Conservation (phyloP, 2,888 invertebrate genomes). For the Philereme vetulata region DNA sequence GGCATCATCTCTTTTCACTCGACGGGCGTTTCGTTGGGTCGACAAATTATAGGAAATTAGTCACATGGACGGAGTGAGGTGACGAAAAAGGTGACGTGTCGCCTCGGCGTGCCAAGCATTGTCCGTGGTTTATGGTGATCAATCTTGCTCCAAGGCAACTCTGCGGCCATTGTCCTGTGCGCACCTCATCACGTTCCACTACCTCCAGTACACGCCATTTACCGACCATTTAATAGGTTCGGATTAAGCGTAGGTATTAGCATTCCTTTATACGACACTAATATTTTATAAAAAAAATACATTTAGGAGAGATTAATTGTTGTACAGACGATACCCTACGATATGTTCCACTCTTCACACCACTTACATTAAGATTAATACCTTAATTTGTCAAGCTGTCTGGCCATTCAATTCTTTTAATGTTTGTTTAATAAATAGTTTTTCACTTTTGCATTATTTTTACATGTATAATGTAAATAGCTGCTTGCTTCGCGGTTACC, state of each 20-base stretch:
- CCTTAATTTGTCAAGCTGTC: neutral
- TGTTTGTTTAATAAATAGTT: neutral
- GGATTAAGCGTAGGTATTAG: slow-evolving; percentile 61
- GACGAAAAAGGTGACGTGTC: slow-evolving; percentile 82
- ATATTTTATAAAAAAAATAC: slow-evolving; percentile 3
- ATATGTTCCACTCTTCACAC: slow-evolving; percentile 3
- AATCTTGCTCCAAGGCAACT: slow-evolving; percentile 64
- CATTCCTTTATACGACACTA: slow-evolving; percentile 40
- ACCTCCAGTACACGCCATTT: slow-evolving; percentile 45
- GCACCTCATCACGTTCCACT: slow-evolving; percentile 63
- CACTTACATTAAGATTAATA: neutral
- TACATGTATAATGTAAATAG: neutral
- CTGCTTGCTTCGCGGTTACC: slow-evolving; percentile 1
- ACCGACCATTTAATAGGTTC: slow-evolving; percentile 49
- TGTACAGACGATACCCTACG: slow-evolving; percentile 17
- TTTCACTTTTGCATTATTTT: neutral
- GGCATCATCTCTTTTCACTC: slow-evolving; percentile 80
- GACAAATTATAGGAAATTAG: slow-evolving; percentile 82
- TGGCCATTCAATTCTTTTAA: neutral
- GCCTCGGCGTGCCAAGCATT: slow-evolving; percentile 55
- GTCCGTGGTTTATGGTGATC: slow-evolving; percentile 66
- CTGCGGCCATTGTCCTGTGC: slow-evolving; percentile 63
- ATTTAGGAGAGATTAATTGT: slow-evolving; percentile 20
- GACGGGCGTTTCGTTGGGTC: slow-evolving; percentile 69
- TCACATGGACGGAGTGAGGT: slow-evolving; percentile 79